A percentile compares a stretch with the other conserved stretches of the same genome.
phyloP scores from a whole-genome alignment of 2,888 invertebrate genomes.

The Anorthoa munda region DNA sequence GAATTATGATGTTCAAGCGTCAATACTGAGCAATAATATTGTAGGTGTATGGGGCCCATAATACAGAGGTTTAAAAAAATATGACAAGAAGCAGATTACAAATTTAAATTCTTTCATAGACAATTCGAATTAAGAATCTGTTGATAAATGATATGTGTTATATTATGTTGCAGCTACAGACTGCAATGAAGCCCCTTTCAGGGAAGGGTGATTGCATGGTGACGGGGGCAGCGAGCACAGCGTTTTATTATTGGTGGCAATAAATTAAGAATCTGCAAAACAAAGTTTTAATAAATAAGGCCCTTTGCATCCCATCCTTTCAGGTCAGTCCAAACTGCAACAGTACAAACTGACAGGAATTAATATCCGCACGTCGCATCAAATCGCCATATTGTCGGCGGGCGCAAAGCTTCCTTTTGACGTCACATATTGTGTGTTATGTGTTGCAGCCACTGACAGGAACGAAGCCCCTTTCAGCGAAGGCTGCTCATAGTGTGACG shows the following conservation, averaged over 20 bases:
- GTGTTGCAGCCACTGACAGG: slow-evolving; percentile 16
- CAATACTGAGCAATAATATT: too few species aligned
- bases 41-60: too few species aligned
- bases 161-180: slow-evolving; percentile 19
- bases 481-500: not conserved
- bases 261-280: too few species aligned
- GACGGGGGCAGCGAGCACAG: not conserved
- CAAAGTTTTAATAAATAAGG: too few species aligned
- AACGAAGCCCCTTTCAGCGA: not conserved
- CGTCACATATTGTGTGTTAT: slow-evolving; percentile 9
- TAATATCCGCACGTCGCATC: slow-evolving; percentile 24
- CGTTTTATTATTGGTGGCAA: too few species aligned
- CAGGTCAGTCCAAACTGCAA: not conserved
- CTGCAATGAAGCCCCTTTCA: slow-evolving; percentile 11
- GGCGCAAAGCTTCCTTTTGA: slow-evolving; percentile 4
- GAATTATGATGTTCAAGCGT: too few species aligned
- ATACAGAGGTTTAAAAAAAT: too few species aligned
- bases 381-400: slow-evolving; percentile 11
- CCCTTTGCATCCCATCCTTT: too few species aligned
- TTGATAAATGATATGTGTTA: too few species aligned
- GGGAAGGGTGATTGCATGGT: not conserved
- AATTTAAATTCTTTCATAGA: too few species aligned
- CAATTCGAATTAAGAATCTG: too few species aligned
- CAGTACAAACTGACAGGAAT: slow-evolving; percentile 1
- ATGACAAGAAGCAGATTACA: too few species aligned